Percentiles rank a stretch among this genome's conserved stretches.
Evolutionary conservation across 2,113 vertebrate species (phyloP).

Genomic region (Pipa parva): DNA sequence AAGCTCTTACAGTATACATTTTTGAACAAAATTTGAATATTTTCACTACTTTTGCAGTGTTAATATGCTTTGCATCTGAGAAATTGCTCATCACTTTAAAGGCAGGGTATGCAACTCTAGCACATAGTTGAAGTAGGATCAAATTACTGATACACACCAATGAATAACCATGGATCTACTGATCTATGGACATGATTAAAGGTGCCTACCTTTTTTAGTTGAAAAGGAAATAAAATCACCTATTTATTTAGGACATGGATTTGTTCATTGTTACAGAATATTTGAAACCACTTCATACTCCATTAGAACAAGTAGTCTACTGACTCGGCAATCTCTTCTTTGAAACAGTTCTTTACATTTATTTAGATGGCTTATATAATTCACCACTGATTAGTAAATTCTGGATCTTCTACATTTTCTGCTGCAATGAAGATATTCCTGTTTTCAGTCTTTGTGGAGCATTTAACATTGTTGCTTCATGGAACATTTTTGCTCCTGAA

Average conservation of each 20-base stretch:
- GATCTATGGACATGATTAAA: too few relatives aligned
- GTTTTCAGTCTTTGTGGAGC: neutral
- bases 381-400: slow-evolving; percentile 14
- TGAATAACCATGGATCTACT: neutral
- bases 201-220: neutral
- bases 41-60: neutral
- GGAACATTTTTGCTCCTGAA: neutral
- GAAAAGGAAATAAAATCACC: neutral
- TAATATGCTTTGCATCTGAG: neutral
- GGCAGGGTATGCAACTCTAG: too few relatives aligned
- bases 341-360: too few relatives aligned
- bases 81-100: neutral
- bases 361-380: neutral
- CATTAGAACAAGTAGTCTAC: too few relatives aligned
- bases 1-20: too few relatives aligned
- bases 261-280: slow-evolving; percentile 27
- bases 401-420: slow-evolving; percentile 3
- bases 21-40: neutral
- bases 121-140: too few relatives aligned
- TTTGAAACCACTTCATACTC: slow-evolving; percentile 21
- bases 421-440: slow-evolving; percentile 2
- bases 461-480: neutral
- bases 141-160: neutral
- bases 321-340: too few relatives aligned
- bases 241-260: slow-evolving; percentile 6